These are phyloP conservation scores for Stichopus chloronotus DNA, from an alignment of 35 echinoderm and acorn worm species.

Conservation along the genomic window DNA sequence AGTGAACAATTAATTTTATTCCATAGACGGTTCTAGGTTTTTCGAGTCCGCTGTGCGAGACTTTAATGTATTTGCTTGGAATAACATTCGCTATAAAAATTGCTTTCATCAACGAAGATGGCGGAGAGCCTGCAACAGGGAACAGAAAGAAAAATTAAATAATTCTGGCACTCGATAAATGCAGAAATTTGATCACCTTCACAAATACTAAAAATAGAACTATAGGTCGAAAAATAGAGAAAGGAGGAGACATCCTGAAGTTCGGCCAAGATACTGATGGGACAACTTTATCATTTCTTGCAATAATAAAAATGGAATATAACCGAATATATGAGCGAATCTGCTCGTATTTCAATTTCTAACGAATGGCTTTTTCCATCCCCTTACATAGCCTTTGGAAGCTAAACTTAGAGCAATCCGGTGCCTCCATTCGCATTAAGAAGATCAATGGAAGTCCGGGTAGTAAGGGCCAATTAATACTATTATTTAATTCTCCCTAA, in stretches of 20 bases:
- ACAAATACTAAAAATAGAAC: too few species aligned
- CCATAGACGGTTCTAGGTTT: too few species aligned
- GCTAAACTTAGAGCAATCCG: background rate
- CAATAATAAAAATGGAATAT: background rate
- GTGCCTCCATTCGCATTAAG: background rate
- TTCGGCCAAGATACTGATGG: background rate
- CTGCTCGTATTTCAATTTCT: background rate
- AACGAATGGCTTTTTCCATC: background rate
- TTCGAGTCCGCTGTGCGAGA: too few species aligned
- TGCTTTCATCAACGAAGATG: too few species aligned
- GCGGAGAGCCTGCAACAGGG: too few species aligned
- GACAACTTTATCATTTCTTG: background rate
- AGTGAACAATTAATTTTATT: too few species aligned
- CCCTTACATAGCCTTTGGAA: background rate
- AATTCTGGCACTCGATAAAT: too few species aligned
- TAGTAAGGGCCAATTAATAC: background rate
- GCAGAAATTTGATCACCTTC: too few species aligned
- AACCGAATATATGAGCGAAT: background rate
- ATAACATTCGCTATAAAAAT: too few species aligned
- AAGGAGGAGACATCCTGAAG: background rate
- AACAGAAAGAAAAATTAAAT: too few species aligned
- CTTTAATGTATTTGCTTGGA: too few species aligned
- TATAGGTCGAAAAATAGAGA: background rate
- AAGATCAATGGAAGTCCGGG: background rate
- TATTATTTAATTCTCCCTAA: background rate